A percentile compares a stretch with the other conserved stretches of the same genome.
phyloP scores from a whole-genome alignment of 2,113 vertebrate species.

The Osmerus eperlanus region DNA sequence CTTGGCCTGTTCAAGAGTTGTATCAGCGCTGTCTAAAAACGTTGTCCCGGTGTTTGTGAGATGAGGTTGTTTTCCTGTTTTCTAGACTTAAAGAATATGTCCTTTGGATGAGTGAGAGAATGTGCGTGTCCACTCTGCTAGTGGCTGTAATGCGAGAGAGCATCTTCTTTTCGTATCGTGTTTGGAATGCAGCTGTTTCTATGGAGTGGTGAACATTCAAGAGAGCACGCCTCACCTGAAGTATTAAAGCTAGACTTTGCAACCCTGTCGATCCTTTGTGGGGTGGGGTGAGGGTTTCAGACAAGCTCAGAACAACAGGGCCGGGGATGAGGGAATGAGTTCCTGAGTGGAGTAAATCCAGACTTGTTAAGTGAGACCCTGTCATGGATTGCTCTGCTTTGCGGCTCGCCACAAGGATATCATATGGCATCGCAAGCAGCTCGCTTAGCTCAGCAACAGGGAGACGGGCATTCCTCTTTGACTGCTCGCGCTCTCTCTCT shows the following conservation, averaged over 20 bases:
- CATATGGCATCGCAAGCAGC: slow-evolving; percentile 56
- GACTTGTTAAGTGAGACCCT: slow-evolving; percentile 41
- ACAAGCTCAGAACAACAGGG: not conserved
- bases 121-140: too few relatives aligned
- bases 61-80: slow-evolving; percentile 31
- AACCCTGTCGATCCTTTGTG: not conserved
- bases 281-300: not conserved
- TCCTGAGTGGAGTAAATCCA: slow-evolving; percentile 41
- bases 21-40: not conserved
- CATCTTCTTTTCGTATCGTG: too few relatives aligned
- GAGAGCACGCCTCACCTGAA: not conserved
- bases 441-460: slow-evolving; percentile 34
- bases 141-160: not conserved
- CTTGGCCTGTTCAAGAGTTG: slow-evolving; percentile 2
- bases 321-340: slow-evolving; percentile 15
- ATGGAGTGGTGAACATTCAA: not conserved
- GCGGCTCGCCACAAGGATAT: slow-evolving; percentile 68
- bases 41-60: not conserved
- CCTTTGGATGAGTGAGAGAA: too few relatives aligned
- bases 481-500: not conserved
- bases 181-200: not conserved
- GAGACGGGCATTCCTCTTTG: slow-evolving; percentile 23
- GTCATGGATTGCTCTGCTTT: slow-evolving; percentile 43
- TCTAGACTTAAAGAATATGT: too few relatives aligned
- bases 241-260: not conserved